phyloP scores from a whole-genome alignment of 2,888 invertebrate species.

The Mechanitis messenoides region DNA sequence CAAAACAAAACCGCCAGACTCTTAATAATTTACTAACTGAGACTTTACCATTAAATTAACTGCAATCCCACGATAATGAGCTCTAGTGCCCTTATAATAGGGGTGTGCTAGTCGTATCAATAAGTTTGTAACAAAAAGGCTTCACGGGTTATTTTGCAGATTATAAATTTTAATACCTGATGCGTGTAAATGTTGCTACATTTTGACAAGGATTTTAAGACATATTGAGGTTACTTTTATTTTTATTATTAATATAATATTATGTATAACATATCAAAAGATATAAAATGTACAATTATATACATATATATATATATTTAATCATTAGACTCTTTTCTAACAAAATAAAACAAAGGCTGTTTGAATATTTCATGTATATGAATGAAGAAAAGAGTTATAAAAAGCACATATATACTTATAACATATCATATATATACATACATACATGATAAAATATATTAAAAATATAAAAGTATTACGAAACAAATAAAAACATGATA shows the following conservation, averaged over 20 bases:
- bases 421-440: too few species aligned
- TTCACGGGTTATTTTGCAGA: conserved; percentile 17
- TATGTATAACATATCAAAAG: not conserved
- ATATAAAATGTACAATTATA: not conserved
- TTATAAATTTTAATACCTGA: conserved; percentile 14
- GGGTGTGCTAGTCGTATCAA: not conserved
- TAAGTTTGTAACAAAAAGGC: conserved; percentile 7
- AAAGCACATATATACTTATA: too few species aligned
- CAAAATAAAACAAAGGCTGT: too few species aligned
- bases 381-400: too few species aligned
- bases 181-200: conserved; percentile 21
- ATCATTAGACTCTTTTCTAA: too few species aligned
- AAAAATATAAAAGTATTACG: not conserved
- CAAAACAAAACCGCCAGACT: conserved; percentile 50
- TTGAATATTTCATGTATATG: too few species aligned
- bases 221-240: not conserved
- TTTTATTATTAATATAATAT: not conserved
- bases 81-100: conserved; percentile 14
- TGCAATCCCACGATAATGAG: conserved; percentile 14
- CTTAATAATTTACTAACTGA: conserved; percentile 50
- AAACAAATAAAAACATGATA: not conserved
- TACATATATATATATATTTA: too few species aligned
- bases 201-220: conserved; percentile 11
- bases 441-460: too few species aligned
- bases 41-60: conserved; percentile 35